A percentile compares a stretch with the other conserved stretches of the same genome.
These are phyloP conservation scores for Griposia aprilina DNA, from an alignment of 2,888 invertebrate genomes.

Conservation along the genomic window DNA sequence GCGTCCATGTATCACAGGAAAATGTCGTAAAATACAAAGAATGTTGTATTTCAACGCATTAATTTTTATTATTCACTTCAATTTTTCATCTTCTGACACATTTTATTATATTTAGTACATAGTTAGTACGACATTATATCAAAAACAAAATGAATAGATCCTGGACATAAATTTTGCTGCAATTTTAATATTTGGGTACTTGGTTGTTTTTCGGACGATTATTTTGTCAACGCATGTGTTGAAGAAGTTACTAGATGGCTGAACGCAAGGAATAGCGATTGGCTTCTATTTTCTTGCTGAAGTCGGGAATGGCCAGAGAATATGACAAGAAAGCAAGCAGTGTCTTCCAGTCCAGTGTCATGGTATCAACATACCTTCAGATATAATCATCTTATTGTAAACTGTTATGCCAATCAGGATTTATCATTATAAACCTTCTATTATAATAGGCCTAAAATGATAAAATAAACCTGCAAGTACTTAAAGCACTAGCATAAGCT, in stretches of 20 bases:
- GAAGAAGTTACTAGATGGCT: too few relatives aligned
- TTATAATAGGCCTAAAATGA: background rate
- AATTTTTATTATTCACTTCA: conserved; percentile 13
- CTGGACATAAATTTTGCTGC: background rate
- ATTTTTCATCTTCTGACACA: conserved; percentile 27
- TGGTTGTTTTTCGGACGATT: background rate
- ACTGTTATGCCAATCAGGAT: background rate
- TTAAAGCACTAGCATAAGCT: too few relatives aligned
- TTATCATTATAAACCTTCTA: background rate
- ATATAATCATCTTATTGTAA: background rate
- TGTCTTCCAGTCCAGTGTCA: too few relatives aligned
- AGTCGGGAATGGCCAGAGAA: background rate
- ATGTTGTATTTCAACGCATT: conserved; percentile 12
- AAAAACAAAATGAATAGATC: background rate
- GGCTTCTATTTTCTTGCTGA: background rate
- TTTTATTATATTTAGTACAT: conserved; percentile 18
- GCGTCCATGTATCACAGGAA: conserved; percentile 11
- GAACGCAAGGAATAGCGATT: background rate
- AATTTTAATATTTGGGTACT: background rate
- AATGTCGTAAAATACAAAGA: conserved; percentile 27
- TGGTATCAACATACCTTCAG: too few relatives aligned
- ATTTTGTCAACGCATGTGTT: background rate
- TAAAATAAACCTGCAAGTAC: background rate
- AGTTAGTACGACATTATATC: background rate
- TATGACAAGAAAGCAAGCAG: background rate